Base-by-base conservation (phyloP, 2,888 invertebrate genomes). In the Macrosiphum euphorbiae region DNA sequence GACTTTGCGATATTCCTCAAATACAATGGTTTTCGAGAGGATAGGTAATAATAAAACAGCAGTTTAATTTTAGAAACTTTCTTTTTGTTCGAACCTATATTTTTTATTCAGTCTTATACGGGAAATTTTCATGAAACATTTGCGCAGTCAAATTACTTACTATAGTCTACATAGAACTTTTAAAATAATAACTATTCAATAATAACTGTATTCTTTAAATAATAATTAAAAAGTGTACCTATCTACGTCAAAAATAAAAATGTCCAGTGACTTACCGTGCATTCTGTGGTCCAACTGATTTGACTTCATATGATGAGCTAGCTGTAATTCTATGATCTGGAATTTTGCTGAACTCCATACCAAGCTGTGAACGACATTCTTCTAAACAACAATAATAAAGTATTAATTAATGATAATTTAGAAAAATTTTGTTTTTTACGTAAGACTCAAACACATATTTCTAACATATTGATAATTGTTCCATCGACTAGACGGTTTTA, bases 301-400 rank as follows among this genome's bases (percentile, higher is more conserved):
- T 98, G 95, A 97, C 97, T 96, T 98, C 98, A 96, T 97, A 98
- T 95, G 98, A 98, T 92, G 98, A 98, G 95, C 98, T 98, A 94
- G 98, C 98, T 11, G 97, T 97, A 95, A 98, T 97, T 95, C 98
- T 98, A 95, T 97, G 97, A 96, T 98, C 98, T 91, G 97, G 97
- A 95, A 98, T 98, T 96, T 97, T 97, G 67, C 98, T 98, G 95
- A 97, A 98, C 96, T 98, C 98, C 98, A 98, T 98, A 93, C 98
- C 98, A 95, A 98, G 97, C 35, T 98, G 97, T 91, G 97, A 96
- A 95, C 97, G 97, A 96, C 98, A 98, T 96, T 96, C 97, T 94
- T 97, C 97, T 96, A 84, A 58, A 90, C 1, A 84, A 78, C 20
- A 85, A 58, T 13, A 58, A 91, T 10, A 26, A 52, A 90, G 4